Percentiles rank a stretch among this genome's conserved stretches.
Conservation (phyloP, 2,888 invertebrate species). For the Andrena flavipes region DNA sequence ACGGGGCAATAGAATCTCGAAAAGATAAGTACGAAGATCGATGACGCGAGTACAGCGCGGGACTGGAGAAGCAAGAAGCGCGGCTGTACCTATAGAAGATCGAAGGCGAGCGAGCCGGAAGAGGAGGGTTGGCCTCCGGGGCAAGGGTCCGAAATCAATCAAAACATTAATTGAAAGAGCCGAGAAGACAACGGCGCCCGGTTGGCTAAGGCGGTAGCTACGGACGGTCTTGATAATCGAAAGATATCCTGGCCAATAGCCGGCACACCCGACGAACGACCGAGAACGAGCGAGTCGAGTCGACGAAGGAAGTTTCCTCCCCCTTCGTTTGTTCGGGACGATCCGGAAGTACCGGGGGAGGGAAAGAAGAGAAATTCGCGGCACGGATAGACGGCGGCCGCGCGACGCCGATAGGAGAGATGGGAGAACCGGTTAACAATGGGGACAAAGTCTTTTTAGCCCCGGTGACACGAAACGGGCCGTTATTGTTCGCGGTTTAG, state of each 20-base stretch:
- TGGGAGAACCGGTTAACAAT: conserved; percentile 47
- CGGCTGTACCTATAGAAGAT: conserved; percentile 25
- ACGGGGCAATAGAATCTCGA: conserved; percentile 28
- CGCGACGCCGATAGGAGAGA: conserved; percentile 48
- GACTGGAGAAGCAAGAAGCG: conserved; percentile 36
- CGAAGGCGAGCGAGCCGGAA: conserved; percentile 32
- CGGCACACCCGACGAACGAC: conserved; percentile 59
- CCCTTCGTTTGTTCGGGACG: conserved; percentile 50
- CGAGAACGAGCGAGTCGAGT: conserved; percentile 21
- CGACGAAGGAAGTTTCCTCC: conserved; percentile 59
- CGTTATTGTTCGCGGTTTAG: conserved; percentile 68
- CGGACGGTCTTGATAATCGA: conserved; percentile 83
- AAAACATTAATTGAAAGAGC: conserved; percentile 85
- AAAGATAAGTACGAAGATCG: conserved; percentile 55
- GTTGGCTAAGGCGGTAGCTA: conserved; percentile 78
- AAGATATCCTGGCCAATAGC: conserved; percentile 81
- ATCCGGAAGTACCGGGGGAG: conserved; percentile 2
- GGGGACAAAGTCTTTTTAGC: conserved; percentile 64
- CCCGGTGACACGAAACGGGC: conserved; percentile 65
- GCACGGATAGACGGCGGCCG: conserved; percentile 56
- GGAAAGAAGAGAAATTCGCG: conserved; percentile 57
- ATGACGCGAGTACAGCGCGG: conserved; percentile 18
- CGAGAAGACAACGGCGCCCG: conserved; percentile 82
- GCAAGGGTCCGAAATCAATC: conserved; percentile 83
- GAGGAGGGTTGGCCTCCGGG: conserved; percentile 57